Conservation (phyloP, 1,140 invertebrate genomes). For the Aphis gossypii region DNA sequence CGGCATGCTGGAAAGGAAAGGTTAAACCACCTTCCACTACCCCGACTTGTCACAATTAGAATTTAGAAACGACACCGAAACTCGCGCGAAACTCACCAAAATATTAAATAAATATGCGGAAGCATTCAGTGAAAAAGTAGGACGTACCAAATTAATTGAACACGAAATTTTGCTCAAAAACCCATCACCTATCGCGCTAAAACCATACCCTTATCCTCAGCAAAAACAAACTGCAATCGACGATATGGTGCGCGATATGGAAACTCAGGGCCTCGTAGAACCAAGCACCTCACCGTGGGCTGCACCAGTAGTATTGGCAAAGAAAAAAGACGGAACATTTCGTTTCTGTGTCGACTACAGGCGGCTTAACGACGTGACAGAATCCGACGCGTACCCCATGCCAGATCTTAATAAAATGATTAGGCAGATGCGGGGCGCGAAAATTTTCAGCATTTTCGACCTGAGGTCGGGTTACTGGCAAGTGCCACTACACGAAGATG, state of each 20-base stretch:
- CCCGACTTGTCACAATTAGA: background rate
- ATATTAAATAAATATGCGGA: background rate
- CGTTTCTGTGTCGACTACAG: slow-evolving; percentile 66
- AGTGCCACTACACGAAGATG: background rate
- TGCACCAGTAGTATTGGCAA: slow-evolving; percentile 59
- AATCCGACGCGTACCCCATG: slow-evolving; percentile 17
- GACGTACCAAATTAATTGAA: slow-evolving; percentile 20
- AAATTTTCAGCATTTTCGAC: background rate
- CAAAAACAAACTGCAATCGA: background rate
- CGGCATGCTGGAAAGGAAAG: background rate
- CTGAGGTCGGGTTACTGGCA: background rate
- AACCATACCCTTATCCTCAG: background rate
- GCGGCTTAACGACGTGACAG: slow-evolving; percentile 32
- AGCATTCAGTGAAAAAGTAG: background rate
- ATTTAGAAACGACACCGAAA: background rate
- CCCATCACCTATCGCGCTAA: background rate
- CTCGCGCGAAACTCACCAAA: background rate
- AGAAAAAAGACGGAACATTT: slow-evolving; percentile 65
- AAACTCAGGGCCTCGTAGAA: background rate
- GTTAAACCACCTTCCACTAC: too few species aligned
- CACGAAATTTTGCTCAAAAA: background rate
- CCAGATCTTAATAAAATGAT: slow-evolving; percentile 21
- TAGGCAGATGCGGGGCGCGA: background rate
- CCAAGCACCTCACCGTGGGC: background rate
- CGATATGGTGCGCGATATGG: background rate